Percentiles rank a stretch among this genome's conserved stretches.
Conservation (phyloP, 2,888 invertebrate species). For the Napeogenes inachia region DNA sequence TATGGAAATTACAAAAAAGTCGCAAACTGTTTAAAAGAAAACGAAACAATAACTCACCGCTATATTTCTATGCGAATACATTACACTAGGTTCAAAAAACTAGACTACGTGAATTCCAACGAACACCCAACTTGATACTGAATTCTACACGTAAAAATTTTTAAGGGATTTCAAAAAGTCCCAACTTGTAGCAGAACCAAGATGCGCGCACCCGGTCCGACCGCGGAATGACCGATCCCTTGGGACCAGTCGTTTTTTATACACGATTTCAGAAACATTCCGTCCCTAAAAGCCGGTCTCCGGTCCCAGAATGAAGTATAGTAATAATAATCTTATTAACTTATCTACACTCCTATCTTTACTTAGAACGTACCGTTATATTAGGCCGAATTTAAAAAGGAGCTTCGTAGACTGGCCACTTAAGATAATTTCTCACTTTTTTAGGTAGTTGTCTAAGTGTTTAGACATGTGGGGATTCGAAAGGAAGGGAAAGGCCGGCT, state of each 20-base stretch:
- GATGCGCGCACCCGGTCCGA: conserved; percentile 66
- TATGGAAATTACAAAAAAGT: conserved; percentile 7
- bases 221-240: conserved; percentile 70
- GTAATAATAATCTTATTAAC: conserved; percentile 74
- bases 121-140: conserved; percentile 28
- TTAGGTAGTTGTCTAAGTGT: conserved; percentile 56
- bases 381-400: conserved; percentile 64
- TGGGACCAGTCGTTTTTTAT: conserved; percentile 72
- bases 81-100: conserved; percentile 25
- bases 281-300: conserved; percentile 71
- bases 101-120: conserved; percentile 9
- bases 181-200: conserved; percentile 43
- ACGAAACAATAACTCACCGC: conserved; percentile 26
- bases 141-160: conserved; percentile 22
- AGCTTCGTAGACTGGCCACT: conserved; percentile 64
- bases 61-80: conserved; percentile 27
- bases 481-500: conserved; percentile 38
- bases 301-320: conserved; percentile 67
- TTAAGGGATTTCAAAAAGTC: conserved; percentile 14
- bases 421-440: conserved; percentile 75
- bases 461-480: conserved; percentile 50
- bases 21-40: conserved; percentile 13
- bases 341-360: conserved; percentile 75
- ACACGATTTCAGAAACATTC: conserved; percentile 73
- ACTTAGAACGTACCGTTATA: conserved; percentile 74